These are phyloP conservation scores for Chromis chromis DNA, from an alignment of 2,797 vertebrate species.

Conservation along the genomic window DNA sequence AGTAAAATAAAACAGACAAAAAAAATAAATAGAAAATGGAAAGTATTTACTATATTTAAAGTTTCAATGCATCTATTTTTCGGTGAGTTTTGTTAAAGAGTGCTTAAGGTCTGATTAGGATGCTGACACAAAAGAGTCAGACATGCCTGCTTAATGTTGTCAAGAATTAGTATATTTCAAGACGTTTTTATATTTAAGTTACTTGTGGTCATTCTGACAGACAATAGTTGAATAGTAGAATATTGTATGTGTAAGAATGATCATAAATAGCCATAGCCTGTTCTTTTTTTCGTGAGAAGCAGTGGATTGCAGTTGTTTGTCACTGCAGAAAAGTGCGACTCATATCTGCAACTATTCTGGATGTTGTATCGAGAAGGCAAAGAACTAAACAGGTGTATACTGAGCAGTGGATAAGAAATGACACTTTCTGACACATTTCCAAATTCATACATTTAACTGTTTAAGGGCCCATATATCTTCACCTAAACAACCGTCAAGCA, in stretches of 20 bases:
- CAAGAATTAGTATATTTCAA: slow-evolving; percentile 54
- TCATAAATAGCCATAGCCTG: slow-evolving; percentile 56
- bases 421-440: background rate
- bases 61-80: slow-evolving; percentile 77
- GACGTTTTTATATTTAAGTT: slow-evolving; percentile 62
- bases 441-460: slow-evolving; percentile 31
- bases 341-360: slow-evolving; percentile 69
- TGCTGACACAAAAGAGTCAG: slow-evolving; percentile 38
- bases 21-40: slow-evolving; percentile 50
- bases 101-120: slow-evolving; percentile 32
- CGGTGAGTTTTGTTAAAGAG: slow-evolving; percentile 66
- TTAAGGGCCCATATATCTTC: slow-evolving; percentile 7
- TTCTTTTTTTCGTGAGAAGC: slow-evolving; percentile 11
- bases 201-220: slow-evolving; percentile 49
- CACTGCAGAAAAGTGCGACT: slow-evolving; percentile 21
- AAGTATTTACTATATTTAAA: slow-evolving; percentile 79
- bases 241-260: slow-evolving; percentile 56
- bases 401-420: no score
- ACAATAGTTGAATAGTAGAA: background rate
- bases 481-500: slow-evolving; percentile 6
- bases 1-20: slow-evolving; percentile 53
- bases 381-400: slow-evolving; percentile 40
- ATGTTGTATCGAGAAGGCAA: slow-evolving; percentile 32
- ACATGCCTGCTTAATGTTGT: slow-evolving; percentile 68
- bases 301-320: slow-evolving; percentile 40